Conservation (phyloP, 2,113 vertebrate genomes). For the human (Homo sapiens) region DNA sequence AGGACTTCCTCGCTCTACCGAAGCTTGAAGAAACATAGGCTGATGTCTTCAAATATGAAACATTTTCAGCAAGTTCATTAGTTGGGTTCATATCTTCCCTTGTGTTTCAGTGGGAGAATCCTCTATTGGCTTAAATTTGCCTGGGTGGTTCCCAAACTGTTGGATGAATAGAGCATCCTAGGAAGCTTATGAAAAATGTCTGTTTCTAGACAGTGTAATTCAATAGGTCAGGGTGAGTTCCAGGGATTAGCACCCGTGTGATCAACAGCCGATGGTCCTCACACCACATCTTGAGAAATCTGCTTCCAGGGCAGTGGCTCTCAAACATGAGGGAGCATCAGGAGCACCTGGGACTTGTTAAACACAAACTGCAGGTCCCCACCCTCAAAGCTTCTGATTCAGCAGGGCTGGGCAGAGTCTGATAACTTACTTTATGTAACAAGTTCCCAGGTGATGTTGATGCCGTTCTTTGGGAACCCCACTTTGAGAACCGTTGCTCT, state of each 20-base stretch:
- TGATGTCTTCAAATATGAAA: not conserved
- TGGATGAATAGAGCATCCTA: not conserved
- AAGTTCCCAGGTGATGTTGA: not conserved
- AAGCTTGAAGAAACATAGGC: not conserved
- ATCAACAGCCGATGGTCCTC: not conserved
- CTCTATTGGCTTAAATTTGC: not conserved
- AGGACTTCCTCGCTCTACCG: too few species aligned
- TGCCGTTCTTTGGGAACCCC: not conserved
- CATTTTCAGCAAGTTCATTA: not conserved
- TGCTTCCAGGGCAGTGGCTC: not conserved
- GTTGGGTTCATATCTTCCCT: not conserved
- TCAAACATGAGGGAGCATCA: fast-evolving
- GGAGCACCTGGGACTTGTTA: not conserved
- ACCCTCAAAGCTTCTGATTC: not conserved
- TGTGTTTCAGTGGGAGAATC: not conserved
- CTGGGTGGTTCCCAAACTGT: not conserved
- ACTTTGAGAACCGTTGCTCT: not conserved
- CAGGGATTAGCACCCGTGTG: not conserved
- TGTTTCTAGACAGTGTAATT: not conserved
- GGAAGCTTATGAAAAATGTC: not conserved
- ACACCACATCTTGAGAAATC: not conserved
- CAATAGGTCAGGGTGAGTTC: not conserved
- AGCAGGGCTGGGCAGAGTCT: not conserved
- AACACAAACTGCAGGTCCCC: not conserved
- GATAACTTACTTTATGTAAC: not conserved